Evolutionary conservation across 2,888 invertebrate genomes (phyloP).

Genomic region (Drosophila robusta): DNA sequence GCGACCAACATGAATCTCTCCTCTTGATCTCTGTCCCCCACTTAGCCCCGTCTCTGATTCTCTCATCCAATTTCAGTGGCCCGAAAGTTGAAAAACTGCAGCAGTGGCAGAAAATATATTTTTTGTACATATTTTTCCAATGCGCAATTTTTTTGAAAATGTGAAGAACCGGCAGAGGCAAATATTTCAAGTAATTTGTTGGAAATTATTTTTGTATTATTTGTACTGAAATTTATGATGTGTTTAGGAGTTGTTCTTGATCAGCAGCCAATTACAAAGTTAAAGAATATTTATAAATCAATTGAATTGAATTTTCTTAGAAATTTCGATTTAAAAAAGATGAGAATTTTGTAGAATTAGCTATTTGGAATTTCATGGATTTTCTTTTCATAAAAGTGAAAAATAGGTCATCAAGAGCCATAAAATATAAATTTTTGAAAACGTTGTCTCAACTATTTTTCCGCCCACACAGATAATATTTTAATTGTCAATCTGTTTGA

Average conservation of each 20-base stretch:
- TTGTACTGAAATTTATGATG: slow-evolving; percentile 38
- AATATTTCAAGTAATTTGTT: slow-evolving; percentile 23
- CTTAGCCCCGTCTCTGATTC: slow-evolving; percentile 9
- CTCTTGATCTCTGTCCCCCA: slow-evolving; percentile 25
- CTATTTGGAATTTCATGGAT: slow-evolving; percentile 15
- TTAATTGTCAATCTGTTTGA: slow-evolving; percentile 8
- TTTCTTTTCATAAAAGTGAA: slow-evolving; percentile 2
- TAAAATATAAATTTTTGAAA: slow-evolving; percentile 16
- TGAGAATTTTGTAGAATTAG: slow-evolving; percentile 6
- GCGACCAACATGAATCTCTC: slow-evolving; percentile 59
- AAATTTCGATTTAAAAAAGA: background rate
- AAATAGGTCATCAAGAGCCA: slow-evolving; percentile 9
- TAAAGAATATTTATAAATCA: background rate
- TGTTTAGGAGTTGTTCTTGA: slow-evolving; percentile 12
- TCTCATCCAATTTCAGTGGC: slow-evolving; percentile 38
- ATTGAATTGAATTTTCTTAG: background rate
- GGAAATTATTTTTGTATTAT: slow-evolving; percentile 18
- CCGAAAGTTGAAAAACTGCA: slow-evolving; percentile 65
- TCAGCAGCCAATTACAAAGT: slow-evolving; percentile 15
- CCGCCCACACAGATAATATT: slow-evolving; percentile 19
- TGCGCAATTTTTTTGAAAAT: slow-evolving; percentile 47
- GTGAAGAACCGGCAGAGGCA: slow-evolving; percentile 14
- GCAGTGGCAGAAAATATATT: slow-evolving; percentile 39
- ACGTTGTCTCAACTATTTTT: background rate
- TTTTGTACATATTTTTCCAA: slow-evolving; percentile 17